Evolutionary conservation across 1,140 invertebrate species (phyloP), one percentile per base, ranked within the genome.

Genomic region (Chelonus insularis): DNA sequence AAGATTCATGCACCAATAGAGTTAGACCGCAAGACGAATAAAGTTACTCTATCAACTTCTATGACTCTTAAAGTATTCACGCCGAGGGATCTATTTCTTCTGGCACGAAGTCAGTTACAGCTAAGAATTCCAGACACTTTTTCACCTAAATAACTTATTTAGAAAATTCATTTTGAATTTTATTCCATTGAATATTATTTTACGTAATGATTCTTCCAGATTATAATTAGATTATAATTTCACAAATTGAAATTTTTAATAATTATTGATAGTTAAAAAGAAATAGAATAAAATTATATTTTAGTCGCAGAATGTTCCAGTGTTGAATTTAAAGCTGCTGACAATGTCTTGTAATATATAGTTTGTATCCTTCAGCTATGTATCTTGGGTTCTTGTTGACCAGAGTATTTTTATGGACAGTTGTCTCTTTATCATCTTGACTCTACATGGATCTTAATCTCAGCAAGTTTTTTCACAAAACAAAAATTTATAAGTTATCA

Each of bases 31-130:
- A 54, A 60, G 16, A 60, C 50, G 58, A 60, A 60, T 60, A 14
- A 60, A 60, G 36, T 60, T 59, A 59, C 32, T 57, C n/a, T 32
- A 25, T 54, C 50, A 39, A 29, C 36, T 51, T 50, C 45, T 51
- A 4, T 34, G 25, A 37, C 25, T 51, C 32, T 2, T 59, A 34
- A 59, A 59, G 18, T 59, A 51, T 59, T 59, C 57, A 51, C 34
- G 57, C 34, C 16, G 14, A 1, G 37, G 21, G 21, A 32, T 60
- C 16, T 57, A 21, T 52, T 52, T 52, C 50, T 34, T 23, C 11
- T 50, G 47, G 23, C 23, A 50, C 7, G 4, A n/a, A 29, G 7
- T 23, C 43, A 12, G 43, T 50, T 50, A 50, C 25, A 7, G 7
- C 9, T 50, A n/a, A 23, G 21, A 25, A 50, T 50, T 50, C 11